Conservation (phyloP, 2,888 invertebrate species). For the Sphaeridia pumilis region DNA sequence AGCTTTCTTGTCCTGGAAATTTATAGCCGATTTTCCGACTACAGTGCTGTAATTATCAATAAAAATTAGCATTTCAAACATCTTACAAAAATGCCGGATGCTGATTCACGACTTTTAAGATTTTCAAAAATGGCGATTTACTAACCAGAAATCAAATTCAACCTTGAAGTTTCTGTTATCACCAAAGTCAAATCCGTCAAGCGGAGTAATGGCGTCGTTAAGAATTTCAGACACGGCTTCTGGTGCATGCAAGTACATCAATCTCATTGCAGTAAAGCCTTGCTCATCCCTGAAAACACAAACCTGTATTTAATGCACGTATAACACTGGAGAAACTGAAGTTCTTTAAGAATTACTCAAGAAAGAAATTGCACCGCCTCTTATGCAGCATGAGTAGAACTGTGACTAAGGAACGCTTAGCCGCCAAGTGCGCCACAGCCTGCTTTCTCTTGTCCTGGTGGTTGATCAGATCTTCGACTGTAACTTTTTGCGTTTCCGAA, state of each 20-base stretch:
- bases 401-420: not conserved
- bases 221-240: constrained; percentile 9
- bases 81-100: no score
- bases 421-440: not conserved
- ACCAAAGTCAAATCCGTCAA: constrained; percentile 5
- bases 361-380: no score
- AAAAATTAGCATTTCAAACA: no score
- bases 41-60: not conserved
- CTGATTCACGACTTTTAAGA: no score
- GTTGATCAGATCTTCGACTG: no score
- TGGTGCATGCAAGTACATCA: constrained; percentile 9
- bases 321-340: constrained; percentile 10
- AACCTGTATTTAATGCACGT: constrained; percentile 4
- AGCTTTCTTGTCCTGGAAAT: not conserved
- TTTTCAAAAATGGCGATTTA: no score
- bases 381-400: no score
- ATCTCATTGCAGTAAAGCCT: constrained; percentile 5
- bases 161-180: constrained; percentile 10
- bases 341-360: not conserved
- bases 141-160: constrained; percentile 11
- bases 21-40: not conserved
- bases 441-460: not conserved
- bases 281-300: not conserved
- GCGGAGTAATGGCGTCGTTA: constrained; percentile 7
- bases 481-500: no score